phyloP scores from a whole-genome alignment of 1,140 invertebrate species.

The Ctenoplectra terminalis region DNA sequence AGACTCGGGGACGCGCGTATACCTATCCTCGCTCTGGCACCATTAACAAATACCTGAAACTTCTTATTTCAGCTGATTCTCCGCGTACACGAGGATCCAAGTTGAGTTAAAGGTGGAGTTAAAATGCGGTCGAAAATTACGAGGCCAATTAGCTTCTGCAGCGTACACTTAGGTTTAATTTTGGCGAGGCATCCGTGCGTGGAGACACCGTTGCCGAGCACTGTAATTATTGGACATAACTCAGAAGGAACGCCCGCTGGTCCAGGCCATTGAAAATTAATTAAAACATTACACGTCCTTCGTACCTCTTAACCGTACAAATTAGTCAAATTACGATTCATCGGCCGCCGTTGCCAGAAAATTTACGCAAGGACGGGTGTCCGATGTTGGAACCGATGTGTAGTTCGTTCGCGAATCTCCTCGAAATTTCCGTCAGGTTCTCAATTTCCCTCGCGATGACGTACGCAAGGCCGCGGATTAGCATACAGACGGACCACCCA shows the following conservation, averaged over 20 bases:
- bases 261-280: constrained; percentile 18
- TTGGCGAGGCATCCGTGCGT: not conserved
- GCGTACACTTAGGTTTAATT: not conserved
- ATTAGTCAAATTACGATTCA: constrained; percentile 24
- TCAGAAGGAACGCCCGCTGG: constrained; percentile 1
- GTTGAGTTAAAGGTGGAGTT: not conserved
- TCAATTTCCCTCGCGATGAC: constrained; percentile 32
- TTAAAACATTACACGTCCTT: constrained; percentile 36
- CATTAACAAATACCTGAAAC: not conserved
- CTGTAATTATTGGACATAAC: constrained; percentile 30
- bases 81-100: not conserved
- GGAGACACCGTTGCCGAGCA: not conserved
- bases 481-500: constrained; percentile 79
- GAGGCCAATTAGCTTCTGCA: not conserved
- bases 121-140: not conserved
- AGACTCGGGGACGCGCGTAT: no score
- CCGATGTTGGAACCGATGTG: no score
- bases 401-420: not conserved
- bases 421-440: not conserved
- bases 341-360: not conserved
- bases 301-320: not conserved
- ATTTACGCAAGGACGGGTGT: not conserved
- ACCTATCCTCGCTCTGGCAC: no score
- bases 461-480: constrained; percentile 57
- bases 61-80: no score